Evolutionary conservation across 2,888 invertebrate species (phyloP).

Genomic region (Amphimallon solstitiale): DNA sequence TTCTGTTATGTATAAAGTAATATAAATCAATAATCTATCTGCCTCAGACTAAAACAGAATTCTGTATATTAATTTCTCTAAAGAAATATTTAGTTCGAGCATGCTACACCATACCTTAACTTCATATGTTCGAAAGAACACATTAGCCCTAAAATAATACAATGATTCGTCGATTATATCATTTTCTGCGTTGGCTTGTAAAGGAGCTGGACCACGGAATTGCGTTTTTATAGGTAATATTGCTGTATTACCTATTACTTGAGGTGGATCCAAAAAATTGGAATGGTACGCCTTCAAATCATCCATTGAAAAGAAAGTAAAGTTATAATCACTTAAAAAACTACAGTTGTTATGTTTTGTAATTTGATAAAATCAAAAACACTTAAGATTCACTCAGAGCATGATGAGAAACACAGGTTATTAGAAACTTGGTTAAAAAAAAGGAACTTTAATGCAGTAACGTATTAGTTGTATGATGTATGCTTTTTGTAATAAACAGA

Average conservation of each 20-base stretch:
- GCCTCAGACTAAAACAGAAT: slow-evolving; percentile 83
- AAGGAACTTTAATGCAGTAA: not conserved
- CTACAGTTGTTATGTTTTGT: not conserved
- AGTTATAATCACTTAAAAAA: slow-evolving; percentile 2
- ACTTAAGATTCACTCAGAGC: slow-evolving; percentile 6
- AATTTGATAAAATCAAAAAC: slow-evolving; percentile 5
- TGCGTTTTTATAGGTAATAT: slow-evolving; percentile 90
- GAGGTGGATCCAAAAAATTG: slow-evolving; percentile 77
- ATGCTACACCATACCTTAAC: slow-evolving; percentile 78
- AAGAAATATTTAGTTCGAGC: not conserved
- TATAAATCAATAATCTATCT: slow-evolving; percentile 95
- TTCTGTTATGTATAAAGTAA: slow-evolving; percentile 97
- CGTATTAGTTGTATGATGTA: not conserved
- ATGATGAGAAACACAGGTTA: not conserved
- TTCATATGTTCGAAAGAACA: slow-evolving; percentile 98
- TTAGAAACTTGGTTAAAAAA: slow-evolving; percentile 8
- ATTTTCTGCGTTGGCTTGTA: slow-evolving; percentile 67
- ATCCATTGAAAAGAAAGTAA: slow-evolving; percentile 12
- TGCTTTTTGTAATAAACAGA: slow-evolving; percentile 14
- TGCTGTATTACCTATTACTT: slow-evolving; percentile 91
- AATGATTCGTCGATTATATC: slow-evolving; percentile 98
- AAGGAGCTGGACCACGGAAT: slow-evolving; percentile 92
- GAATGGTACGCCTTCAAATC: slow-evolving; percentile 93
- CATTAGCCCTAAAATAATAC: slow-evolving; percentile 98
- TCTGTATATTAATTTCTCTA: not conserved